These are phyloP conservation scores for Australoheros scitulus DNA, from an alignment of 2,113 vertebrate genomes.

Conservation along the genomic window DNA sequence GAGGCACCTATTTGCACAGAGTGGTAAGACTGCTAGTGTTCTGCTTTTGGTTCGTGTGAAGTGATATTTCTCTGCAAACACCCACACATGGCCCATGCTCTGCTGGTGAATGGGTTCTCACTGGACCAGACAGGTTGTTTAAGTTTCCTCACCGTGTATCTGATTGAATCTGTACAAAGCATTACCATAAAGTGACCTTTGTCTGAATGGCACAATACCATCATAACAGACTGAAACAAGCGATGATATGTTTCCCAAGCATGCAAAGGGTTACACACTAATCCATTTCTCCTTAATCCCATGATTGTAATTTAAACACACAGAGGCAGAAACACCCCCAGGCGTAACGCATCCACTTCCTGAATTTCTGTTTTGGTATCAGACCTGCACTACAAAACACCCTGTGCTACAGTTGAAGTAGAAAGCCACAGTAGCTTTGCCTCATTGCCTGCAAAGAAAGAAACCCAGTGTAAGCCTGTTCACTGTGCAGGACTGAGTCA, in stretches of 20 bases:
- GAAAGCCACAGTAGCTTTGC: neutral
- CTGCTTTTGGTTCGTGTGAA: neutral
- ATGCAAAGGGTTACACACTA: neutral
- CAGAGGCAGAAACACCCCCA: neutral
- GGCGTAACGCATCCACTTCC: conserved; percentile 18
- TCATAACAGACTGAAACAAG: neutral
- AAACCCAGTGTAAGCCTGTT: conserved; percentile 6
- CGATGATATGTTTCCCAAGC: too few species aligned
- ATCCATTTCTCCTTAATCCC: neutral
- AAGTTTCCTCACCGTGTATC: neutral
- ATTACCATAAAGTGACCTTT: neutral
- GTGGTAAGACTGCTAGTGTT: neutral
- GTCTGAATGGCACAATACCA: neutral
- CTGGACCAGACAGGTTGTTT: conserved; percentile 29
- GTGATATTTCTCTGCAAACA: conserved; percentile 2
- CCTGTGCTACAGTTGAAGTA: neutral
- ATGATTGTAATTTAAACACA: conserved; percentile 20
- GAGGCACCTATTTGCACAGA: neutral
- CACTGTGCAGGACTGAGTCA: conserved; percentile 9
- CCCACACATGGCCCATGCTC: conserved; percentile 7
- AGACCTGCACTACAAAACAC: conserved; percentile 1
- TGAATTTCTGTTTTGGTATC: conserved; percentile 31
- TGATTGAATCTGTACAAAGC: neutral
- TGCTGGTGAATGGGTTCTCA: conserved; percentile 19
- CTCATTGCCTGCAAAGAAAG: conserved; percentile 19